Conservation (phyloP, 2,888 invertebrate species). For the Thelaira solivaga region DNA sequence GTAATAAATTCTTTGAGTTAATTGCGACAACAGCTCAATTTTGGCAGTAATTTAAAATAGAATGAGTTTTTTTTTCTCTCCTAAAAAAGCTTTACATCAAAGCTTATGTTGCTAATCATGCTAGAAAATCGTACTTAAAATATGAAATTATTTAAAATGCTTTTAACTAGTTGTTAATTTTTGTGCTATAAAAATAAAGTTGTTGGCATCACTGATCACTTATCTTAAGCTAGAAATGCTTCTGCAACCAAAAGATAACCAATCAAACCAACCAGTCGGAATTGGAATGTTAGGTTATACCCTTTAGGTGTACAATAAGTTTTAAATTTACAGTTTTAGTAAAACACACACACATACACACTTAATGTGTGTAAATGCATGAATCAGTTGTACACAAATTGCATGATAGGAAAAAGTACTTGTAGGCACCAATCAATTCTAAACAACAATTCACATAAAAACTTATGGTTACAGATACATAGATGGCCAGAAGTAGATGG, state of each 20-base stretch:
- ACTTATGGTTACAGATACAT: slow-evolving; percentile 2
- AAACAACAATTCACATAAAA: slow-evolving; percentile 47
- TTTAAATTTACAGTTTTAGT: not conserved
- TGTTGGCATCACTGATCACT: slow-evolving; percentile 1
- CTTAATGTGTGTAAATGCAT: too few species aligned
- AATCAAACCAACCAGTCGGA: too few species aligned
- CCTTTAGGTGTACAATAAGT: not conserved
- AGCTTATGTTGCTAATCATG: too few species aligned
- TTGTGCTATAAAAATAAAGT: not conserved
- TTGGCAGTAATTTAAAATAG: too few species aligned
- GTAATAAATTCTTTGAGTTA: too few species aligned
- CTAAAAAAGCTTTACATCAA: too few species aligned
- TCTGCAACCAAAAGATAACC: slow-evolving; percentile 26
- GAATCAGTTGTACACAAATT: slow-evolving; percentile 40
- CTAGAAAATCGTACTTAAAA: too few species aligned
- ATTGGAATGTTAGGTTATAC: slow-evolving; percentile 40
- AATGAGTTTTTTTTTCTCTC: too few species aligned
- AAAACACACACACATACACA: too few species aligned
- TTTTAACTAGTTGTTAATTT: slow-evolving; percentile 1
- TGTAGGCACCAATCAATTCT: slow-evolving; percentile 65
- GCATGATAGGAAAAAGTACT: slow-evolving; percentile 48
- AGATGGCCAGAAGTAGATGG: too few species aligned
- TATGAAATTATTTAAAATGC: too few species aligned
- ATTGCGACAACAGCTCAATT: too few species aligned
- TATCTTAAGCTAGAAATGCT: slow-evolving; percentile 3